phyloP scores from a whole-genome alignment of 2,888 invertebrate genomes.

The Hirudinaria manillensis region DNA sequence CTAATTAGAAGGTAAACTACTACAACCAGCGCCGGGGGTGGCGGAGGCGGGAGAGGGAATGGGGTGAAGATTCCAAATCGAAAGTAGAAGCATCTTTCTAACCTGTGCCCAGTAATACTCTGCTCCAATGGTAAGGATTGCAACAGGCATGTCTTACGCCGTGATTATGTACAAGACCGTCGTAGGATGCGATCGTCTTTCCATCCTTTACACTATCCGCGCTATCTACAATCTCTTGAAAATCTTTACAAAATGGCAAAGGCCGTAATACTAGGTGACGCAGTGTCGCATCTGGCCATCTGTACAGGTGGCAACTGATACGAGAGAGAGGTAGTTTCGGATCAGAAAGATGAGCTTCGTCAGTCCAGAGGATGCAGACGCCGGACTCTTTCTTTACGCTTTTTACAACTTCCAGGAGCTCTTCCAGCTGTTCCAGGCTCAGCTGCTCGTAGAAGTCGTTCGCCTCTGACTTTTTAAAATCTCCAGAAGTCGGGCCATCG shows the following conservation, averaged over 20 bases:
- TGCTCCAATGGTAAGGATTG: constrained; percentile 15
- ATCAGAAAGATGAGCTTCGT: background rate
- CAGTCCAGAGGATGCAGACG: background rate
- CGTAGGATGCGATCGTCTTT: background rate
- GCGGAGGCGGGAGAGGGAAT: too few species aligned
- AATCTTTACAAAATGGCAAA: constrained; percentile 19
- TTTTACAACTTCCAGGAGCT: constrained; percentile 7
- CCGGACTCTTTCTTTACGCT: background rate
- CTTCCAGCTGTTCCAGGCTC: constrained; percentile 13
- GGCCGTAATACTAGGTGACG: constrained; percentile 8
- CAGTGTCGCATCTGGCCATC: constrained; percentile 12
- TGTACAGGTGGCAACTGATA: constrained; percentile 19
- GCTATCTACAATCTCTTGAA: constrained; percentile 12
- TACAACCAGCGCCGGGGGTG: too few species aligned
- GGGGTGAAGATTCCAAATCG: too few species aligned
- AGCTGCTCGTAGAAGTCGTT: background rate
- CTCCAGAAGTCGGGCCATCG: background rate
- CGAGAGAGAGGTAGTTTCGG: constrained; percentile 6
- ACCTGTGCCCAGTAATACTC: constrained; percentile 2
- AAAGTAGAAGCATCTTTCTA: background rate
- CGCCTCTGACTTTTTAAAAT: constrained; percentile 16
- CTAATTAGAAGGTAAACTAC: too few species aligned
- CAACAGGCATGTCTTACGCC: background rate
- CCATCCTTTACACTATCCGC: background rate
- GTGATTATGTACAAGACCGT: background rate